Percentiles rank a stretch among this genome's conserved stretches.
Conservation (phyloP, 1,140 invertebrate genomes). For the Akabosia matsudoensis region DNA sequence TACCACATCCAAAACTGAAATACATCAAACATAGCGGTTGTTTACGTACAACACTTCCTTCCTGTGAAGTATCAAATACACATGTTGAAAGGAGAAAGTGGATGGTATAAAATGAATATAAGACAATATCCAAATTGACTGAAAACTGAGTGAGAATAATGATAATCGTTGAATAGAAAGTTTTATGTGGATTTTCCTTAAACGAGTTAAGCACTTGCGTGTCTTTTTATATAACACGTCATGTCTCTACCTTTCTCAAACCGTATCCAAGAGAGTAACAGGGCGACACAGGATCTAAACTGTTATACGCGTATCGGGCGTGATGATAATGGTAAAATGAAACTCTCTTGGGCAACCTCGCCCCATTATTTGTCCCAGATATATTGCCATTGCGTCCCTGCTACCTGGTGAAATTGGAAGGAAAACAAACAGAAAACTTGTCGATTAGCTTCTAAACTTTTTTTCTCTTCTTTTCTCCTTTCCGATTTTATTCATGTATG, state of each 20-base stretch:
- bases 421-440: conserved; percentile 18
- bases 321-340: not conserved
- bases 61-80: not conserved
- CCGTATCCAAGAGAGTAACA: not conserved
- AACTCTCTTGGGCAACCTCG: conserved; percentile 21
- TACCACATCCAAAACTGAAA: not conserved
- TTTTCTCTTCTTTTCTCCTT: too few species aligned
- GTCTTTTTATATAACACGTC: not conserved
- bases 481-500: too few species aligned
- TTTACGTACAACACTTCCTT: not conserved
- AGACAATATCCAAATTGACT: conserved; percentile 9
- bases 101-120: not conserved
- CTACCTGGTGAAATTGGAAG: conserved; percentile 7
- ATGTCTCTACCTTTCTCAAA: not conserved
- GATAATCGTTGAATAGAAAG: conserved; percentile 3
- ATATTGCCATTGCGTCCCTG: not conserved
- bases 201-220: conserved; percentile 6
- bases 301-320: not conserved
- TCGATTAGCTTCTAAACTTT: conserved; percentile 16
- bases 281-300: too few species aligned
- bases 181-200: conserved; percentile 18
- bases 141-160: conserved; percentile 21
- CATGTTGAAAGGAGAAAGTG: not conserved
- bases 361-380: conserved; percentile 6
- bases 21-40: not conserved